These are phyloP conservation scores for Genyomyrus donnyi DNA, from an alignment of 2,113 vertebrate species.

Conservation along the genomic window DNA sequence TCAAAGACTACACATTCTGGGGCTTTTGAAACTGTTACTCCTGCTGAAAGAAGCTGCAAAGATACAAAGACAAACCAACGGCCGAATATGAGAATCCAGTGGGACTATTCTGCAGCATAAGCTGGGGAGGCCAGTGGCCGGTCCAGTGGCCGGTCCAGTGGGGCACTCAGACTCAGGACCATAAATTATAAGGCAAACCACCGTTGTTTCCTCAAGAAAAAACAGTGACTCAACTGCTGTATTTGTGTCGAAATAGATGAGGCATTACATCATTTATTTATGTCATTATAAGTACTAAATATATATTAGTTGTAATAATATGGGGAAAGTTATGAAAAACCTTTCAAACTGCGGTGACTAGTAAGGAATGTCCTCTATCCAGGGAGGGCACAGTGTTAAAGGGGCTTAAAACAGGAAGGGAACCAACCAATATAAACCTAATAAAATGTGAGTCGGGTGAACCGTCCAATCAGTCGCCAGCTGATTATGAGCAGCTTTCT, in stretches of 20 bases:
- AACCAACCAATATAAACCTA: slow-evolving; percentile 40
- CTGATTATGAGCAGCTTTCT: slow-evolving; percentile 42
- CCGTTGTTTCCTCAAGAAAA: not conserved
- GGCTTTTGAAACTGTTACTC: not conserved
- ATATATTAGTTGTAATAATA: not conserved
- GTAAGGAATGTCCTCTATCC: not conserved
- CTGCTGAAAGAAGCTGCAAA: not conserved
- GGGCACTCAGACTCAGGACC: not conserved
- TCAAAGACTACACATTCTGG: not conserved
- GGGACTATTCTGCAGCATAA: not conserved
- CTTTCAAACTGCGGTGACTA: not conserved
- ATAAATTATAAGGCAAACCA: not conserved
- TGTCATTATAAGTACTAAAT: not conserved
- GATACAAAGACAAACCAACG: not conserved
- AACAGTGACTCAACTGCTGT: not conserved
- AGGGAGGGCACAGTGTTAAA: not conserved
- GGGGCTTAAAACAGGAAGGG: not conserved
- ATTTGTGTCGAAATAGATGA: not conserved
- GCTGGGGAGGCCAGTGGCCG: not conserved
- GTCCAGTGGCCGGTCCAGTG: not conserved
- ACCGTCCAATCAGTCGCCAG: slow-evolving; percentile 50
- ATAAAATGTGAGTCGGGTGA: slow-evolving; percentile 46
- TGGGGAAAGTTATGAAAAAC: not conserved
- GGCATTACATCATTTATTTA: not conserved
- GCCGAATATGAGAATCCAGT: not conserved